A percentile compares a stretch with the other conserved stretches of the same genome.
Evolutionary conservation across 2,888 invertebrate genomes (phyloP).

Genomic region (Strigamia maritima): DNA sequence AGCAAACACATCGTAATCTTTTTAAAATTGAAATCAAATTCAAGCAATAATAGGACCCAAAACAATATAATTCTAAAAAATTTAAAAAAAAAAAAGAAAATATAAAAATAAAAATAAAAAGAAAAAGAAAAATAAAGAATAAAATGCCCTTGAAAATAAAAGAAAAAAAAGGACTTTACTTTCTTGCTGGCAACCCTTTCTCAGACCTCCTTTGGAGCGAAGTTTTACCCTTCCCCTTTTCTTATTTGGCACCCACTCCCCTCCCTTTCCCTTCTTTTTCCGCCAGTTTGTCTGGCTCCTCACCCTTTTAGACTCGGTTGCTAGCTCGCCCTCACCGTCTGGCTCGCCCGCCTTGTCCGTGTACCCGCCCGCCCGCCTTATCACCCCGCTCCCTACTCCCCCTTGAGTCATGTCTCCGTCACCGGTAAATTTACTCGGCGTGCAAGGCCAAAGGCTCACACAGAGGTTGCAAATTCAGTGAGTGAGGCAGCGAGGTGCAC

Average conservation of each 20-base stretch:
- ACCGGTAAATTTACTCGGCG: constrained; percentile 25
- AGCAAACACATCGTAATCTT: too few relatives aligned
- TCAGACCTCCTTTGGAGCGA: background rate
- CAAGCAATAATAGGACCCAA: too few relatives aligned
- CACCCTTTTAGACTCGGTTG: constrained; percentile 18
- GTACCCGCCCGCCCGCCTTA: constrained; percentile 1
- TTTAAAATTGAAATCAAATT: too few relatives aligned
- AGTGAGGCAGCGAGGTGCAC: background rate
- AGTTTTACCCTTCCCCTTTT: constrained; percentile 18
- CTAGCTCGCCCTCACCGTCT: constrained; percentile 19
- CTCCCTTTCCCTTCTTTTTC: constrained; percentile 16
- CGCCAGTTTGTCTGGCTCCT: constrained; percentile 27
- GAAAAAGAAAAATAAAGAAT: background rate
- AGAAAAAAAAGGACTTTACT: background rate
- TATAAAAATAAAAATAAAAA: background rate
- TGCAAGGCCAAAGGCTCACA: constrained; percentile 11
- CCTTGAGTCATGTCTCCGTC: constrained; percentile 19
- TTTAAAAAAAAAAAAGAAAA: too few relatives aligned
- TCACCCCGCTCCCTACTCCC: constrained; percentile 12
- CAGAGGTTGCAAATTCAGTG: constrained; percentile 31
- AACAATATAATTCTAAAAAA: too few relatives aligned
- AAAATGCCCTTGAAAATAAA: background rate
- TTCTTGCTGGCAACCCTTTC: background rate
- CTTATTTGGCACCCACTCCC: constrained; percentile 2
- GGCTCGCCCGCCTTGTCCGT: constrained; percentile 7